Evolutionary conservation across 2,797 vertebrate genomes (phyloP), one percentile per base, ranked within the genome.

Genomic region (Anniella stebbinsi): DNA sequence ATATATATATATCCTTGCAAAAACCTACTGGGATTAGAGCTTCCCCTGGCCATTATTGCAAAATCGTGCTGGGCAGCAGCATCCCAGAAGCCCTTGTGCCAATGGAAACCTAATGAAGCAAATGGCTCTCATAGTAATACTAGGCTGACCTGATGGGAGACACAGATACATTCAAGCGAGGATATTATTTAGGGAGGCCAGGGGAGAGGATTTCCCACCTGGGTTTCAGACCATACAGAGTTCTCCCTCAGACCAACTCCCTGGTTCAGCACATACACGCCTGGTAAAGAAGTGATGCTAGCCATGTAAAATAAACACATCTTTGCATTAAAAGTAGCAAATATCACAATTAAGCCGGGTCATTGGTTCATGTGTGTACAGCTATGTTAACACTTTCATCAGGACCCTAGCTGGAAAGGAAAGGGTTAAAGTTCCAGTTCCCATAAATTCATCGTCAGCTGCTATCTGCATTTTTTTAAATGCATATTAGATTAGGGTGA

Each of bases 61-160:
- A 88, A 80, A 75, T 15, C 93, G 86, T 90, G 85, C 93, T 84
- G 91, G 92, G 88, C 77, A 89, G 80, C 57, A 87, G 75, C 78
- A 86, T 84, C 92, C 93, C 73, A 80, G 93, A 92, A 70, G 48
- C 21, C 36, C 25, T 66, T 28, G 12, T 48, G 33, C 45, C 13
- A 6, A 36, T 23, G 18, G 28, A 63, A 38, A 4, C 70, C 73
- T 41, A 41, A 33, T 15, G 25, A 77, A 86, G n/a, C 51, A 86
- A 75, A 60, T 38, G 51, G 36, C 57, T 36, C n/a, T 28, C 21
- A 15, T 73, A 70, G 21, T 21, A 73, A 13, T 69, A 25, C 41
- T 45, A 13, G 36, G 3, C 23, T 41, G 36, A 11, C 15, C 12
- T 33, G 7, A 48, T 10, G 25, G 18, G 10, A 45, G 81, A 5